A percentile compares a stretch with the other conserved stretches of the same genome.
These are phyloP conservation scores for Mycetomoellerius zeteki DNA, from an alignment of 1,140 invertebrate species.

Conservation along the genomic window DNA sequence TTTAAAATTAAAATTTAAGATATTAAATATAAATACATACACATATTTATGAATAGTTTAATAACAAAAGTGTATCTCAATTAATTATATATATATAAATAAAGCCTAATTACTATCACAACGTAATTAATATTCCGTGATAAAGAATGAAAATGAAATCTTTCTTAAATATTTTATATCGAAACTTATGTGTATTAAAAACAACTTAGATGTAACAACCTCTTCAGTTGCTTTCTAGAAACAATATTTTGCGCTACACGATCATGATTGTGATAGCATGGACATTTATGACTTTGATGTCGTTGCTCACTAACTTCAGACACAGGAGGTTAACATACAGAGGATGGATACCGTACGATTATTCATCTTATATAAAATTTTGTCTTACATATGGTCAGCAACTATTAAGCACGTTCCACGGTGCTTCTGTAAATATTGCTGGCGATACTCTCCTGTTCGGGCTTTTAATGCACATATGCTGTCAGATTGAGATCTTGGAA, in stretches of 20 bases:
- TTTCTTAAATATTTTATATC: not conserved
- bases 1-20: too few relatives aligned
- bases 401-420: not conserved
- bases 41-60: too few relatives aligned
- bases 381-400: slow-evolving; percentile 61
- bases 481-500: slow-evolving; percentile 68
- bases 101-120: too few relatives aligned
- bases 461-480: slow-evolving; percentile 62
- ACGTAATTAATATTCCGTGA: too few relatives aligned
- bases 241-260: not conserved
- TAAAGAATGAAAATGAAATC: too few relatives aligned
- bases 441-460: slow-evolving; percentile 61
- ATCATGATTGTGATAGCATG: not conserved
- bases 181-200: not conserved
- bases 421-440: slow-evolving; percentile 36
- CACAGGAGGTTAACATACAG: slow-evolving; percentile 19
- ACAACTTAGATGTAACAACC: not conserved
- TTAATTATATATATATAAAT: too few relatives aligned
- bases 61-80: too few relatives aligned
- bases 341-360: slow-evolving; percentile 66
- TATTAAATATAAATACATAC: too few relatives aligned
- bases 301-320: slow-evolving; percentile 21
- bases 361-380: not conserved
- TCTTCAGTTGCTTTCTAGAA: slow-evolving; percentile 19
- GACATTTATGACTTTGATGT: not conserved